Base-by-base conservation (phyloP, 2,113 vertebrate species). In the Regulus satrapa region DNA sequence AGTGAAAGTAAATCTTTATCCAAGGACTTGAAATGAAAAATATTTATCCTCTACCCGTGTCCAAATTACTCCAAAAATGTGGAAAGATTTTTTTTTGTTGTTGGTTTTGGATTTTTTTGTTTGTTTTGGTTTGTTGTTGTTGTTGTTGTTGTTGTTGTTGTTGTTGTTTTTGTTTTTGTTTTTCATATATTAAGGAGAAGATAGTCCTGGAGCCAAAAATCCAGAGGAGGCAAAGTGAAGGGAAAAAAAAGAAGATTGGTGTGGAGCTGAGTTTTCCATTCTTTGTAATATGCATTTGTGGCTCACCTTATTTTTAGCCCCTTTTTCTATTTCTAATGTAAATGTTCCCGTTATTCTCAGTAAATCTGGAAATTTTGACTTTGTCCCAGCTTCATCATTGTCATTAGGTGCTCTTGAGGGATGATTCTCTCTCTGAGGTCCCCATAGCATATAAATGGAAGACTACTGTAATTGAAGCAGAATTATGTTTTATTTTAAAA, bases 211-310 rank as follows among this genome's bases (percentile, higher is more conserved):
- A 75, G 17, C 59, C 15, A 67, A 72, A 88, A 91, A 34, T 32
- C 48, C 19, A 66, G 21, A 43, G 26, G 4, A 46, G 5, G 8
- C 2, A 2, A 40, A 21, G 4, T 20, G 26, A 73, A 77, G 18
- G 4, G 10, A 1, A 3, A 12, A 18, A 41, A 31, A 52, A 19
- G 2, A 29, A 19, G 2, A 18, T 3, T 56, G 5, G 1, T 4
- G 0, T 29, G 14, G 9, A 84, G 10, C 8, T 78, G 21, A 5
- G 5, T 4, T 28, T 88, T 68, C 12, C 24, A 36, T 58, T n/a
- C 18, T 58, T 25, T 59, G 43, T 26, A 88, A 36, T 14, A 49
- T 14, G 1, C 49, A 51, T 72, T 63, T 64, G 6, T 61, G 19
- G 6, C 31, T 90, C 55, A 34, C 5, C 3, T 77, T 85, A 61